Conservation (phyloP, 2,797 vertebrate species). For the Crocodylus rhombifer region DNA sequence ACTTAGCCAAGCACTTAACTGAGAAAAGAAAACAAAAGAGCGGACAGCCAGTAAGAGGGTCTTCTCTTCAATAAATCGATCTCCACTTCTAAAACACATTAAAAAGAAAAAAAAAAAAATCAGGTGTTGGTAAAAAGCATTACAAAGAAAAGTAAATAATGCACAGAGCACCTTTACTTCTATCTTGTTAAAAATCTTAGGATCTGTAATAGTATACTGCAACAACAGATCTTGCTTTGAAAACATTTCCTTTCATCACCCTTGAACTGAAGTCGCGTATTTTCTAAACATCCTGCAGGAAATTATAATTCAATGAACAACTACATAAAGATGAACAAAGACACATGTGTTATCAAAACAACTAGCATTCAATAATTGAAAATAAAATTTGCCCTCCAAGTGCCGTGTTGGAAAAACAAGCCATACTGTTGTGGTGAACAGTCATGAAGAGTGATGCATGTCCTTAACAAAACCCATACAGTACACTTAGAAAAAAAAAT, state of each 20-base stretch:
- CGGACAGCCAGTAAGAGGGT: slow-evolving; percentile 95
- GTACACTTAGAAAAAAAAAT: background rate
- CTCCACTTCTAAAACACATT: slow-evolving; percentile 87
- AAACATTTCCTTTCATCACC: background rate
- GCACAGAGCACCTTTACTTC: background rate
- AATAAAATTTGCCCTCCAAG: background rate
- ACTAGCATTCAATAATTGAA: background rate
- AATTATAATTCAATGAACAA: background rate
- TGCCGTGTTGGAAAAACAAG: background rate
- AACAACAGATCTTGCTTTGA: no score
- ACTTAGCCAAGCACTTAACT: slow-evolving; percentile 98
- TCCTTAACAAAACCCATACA: background rate
- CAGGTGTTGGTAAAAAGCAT: background rate
- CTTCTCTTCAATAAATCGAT: slow-evolving; percentile 97
- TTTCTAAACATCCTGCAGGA: background rate
- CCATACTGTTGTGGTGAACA: background rate
- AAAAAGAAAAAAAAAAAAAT: slow-evolving; percentile 35
- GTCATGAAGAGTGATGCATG: background rate
- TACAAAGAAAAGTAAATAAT: background rate
- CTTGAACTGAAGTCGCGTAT: background rate
- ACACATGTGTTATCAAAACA: background rate
- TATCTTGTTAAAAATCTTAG: background rate
- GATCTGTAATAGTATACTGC: background rate
- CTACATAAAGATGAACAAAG: background rate
- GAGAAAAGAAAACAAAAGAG: slow-evolving; percentile 99